These are phyloP conservation scores for Amphimallon solstitiale DNA, from an alignment of 2,888 invertebrate genomes.

Conservation along the genomic window DNA sequence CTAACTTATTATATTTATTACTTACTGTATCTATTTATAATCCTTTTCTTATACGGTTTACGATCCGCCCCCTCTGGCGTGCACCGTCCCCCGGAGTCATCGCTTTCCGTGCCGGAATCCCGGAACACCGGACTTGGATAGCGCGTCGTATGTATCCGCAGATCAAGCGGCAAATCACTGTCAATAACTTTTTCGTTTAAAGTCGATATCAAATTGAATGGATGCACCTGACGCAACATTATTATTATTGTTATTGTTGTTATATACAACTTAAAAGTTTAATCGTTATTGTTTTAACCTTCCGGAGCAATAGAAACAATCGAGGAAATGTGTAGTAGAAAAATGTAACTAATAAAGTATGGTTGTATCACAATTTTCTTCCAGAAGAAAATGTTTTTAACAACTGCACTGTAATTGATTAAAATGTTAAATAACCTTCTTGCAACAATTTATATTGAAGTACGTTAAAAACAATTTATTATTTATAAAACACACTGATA, in stretches of 20 bases:
- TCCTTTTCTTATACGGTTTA: constrained; percentile 87
- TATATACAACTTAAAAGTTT: too few species aligned
- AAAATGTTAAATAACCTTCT: too few species aligned
- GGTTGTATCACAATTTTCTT: too few species aligned
- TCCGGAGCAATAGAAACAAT: too few species aligned
- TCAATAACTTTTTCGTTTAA: constrained; percentile 24
- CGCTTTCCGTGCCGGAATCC: constrained; percentile 80
- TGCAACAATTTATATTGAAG: too few species aligned
- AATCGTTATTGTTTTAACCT: too few species aligned
- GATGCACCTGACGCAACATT: constrained; percentile 35
- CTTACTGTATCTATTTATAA: constrained; percentile 96
- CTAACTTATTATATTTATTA: constrained; percentile 53
- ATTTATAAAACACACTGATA: too few species aligned
- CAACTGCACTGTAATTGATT: too few species aligned
- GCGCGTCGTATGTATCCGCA: constrained; percentile 72
- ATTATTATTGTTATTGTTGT: background rate
- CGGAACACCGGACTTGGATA: constrained; percentile 54
- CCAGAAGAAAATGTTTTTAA: too few species aligned
- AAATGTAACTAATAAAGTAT: too few species aligned
- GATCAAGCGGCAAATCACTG: constrained; percentile 76
- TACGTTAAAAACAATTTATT: too few species aligned
- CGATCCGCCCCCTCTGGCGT: constrained; percentile 69
- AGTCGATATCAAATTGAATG: constrained; percentile 25
- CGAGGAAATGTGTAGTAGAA: too few species aligned
- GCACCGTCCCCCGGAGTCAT: constrained; percentile 79